Percentiles rank a stretch among this genome's conserved stretches.
phyloP scores from a whole-genome alignment of 2,113 vertebrate genomes.

The Parus major region DNA sequence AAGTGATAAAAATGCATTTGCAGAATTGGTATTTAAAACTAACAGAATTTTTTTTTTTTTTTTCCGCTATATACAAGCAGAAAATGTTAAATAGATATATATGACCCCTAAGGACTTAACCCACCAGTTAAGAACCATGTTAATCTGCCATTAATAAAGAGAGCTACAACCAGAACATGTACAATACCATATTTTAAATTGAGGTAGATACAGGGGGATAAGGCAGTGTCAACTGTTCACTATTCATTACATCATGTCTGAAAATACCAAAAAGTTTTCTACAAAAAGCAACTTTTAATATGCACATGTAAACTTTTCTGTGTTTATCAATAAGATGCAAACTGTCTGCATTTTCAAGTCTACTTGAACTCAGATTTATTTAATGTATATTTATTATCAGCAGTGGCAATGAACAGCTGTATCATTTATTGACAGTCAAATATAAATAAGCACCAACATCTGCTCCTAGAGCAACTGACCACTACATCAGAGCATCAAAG shows the following conservation, averaged over 20 bases:
- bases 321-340: not conserved
- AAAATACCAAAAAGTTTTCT: not conserved
- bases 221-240: not conserved
- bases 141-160: not conserved
- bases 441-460: not conserved
- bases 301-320: not conserved
- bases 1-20: not conserved
- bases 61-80: not conserved
- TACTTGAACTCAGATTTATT: not conserved
- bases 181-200: not conserved
- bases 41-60: not conserved
- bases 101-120: not conserved
- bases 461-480: not conserved
- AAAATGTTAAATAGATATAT: not conserved
- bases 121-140: not conserved
- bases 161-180: not conserved
- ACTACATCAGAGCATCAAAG: not conserved
- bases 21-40: not conserved
- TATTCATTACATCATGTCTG: not conserved
- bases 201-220: not conserved
- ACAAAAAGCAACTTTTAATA: not conserved
- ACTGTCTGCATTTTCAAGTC: not conserved
- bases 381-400: not conserved
- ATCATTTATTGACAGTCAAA: not conserved
- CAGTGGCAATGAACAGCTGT: not conserved